Conservation (phyloP, 2,797 vertebrate genomes). For the Megaceryle alcyon region DNA sequence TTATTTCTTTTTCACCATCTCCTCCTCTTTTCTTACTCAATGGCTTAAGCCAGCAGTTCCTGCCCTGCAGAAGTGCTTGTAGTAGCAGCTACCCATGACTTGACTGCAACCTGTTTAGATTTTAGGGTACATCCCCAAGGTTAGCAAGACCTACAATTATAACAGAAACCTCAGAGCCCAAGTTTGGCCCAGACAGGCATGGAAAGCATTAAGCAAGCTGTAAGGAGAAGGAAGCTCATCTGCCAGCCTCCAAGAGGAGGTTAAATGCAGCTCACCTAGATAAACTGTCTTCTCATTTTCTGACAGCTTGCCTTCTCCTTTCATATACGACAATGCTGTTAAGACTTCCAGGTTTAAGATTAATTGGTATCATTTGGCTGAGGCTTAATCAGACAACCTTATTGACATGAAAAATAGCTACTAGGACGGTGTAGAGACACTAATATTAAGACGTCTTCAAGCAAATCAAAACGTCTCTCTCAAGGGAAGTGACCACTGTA, state of each 20-base stretch:
- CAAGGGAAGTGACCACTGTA: neutral
- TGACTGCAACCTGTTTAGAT: neutral
- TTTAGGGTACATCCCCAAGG: neutral
- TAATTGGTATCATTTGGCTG: neutral
- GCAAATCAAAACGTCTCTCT: neutral
- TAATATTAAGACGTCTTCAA: neutral
- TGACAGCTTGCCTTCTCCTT: neutral
- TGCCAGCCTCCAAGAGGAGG: neutral
- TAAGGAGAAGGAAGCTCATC: neutral
- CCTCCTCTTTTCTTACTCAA: neutral
- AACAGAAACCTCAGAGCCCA: neutral
- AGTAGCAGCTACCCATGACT: neutral
- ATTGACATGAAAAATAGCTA: neutral
- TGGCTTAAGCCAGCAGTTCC: neutral
- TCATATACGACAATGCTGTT: neutral
- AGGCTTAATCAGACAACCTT: neutral
- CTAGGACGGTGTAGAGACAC: neutral
- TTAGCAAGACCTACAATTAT: neutral
- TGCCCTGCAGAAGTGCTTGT: neutral
- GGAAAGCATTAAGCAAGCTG: neutral
- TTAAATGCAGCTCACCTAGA: neutral
- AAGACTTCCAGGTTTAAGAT: neutral
- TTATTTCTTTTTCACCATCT: neutral
- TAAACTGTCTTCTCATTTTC: neutral
- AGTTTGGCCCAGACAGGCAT: neutral